Percentiles rank a stretch among this genome's conserved stretches.
Evolutionary conservation across 2,113 vertebrate species (phyloP).

Genomic region (Tenrec ecaudatus): DNA sequence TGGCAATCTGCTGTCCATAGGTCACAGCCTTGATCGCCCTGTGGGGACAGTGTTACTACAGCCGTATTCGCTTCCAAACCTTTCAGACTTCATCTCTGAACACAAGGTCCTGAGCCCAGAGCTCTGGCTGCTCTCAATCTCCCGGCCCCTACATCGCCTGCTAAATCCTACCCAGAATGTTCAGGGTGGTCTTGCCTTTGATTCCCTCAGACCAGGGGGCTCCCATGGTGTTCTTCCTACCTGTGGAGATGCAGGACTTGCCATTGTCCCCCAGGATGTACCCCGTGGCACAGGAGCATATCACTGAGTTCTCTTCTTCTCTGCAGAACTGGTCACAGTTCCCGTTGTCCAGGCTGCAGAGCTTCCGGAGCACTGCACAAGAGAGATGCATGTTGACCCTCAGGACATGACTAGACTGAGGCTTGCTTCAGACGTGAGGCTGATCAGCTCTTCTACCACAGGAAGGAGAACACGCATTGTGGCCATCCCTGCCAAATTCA

Average conservation of each 20-base stretch:
- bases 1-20: background rate
- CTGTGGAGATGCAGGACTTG: slow-evolving; percentile 89
- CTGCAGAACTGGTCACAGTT: slow-evolving; percentile 94
- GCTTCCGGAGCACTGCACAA: slow-evolving; percentile 87
- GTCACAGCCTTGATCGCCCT: background rate
- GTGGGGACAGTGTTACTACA: background rate
- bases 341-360: slow-evolving; percentile 93
- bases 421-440: background rate
- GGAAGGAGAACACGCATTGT: background rate
- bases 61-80: background rate
- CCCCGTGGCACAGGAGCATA: slow-evolving; percentile 91
- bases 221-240: slow-evolving; percentile 80
- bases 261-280: slow-evolving; percentile 89
- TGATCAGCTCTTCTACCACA: background rate
- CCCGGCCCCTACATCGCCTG: background rate
- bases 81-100: background rate
- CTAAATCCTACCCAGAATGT: background rate
- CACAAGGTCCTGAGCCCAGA: background rate
- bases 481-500: background rate
- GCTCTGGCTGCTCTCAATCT: background rate
- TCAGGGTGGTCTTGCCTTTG: background rate
- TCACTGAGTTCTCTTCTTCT: slow-evolving; percentile 69
- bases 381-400: background rate
- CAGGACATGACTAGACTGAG: background rate
- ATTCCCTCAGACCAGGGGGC: background rate